Conservation (phyloP, 2,113 vertebrate species). For the Cephalopterus ornatus region DNA sequence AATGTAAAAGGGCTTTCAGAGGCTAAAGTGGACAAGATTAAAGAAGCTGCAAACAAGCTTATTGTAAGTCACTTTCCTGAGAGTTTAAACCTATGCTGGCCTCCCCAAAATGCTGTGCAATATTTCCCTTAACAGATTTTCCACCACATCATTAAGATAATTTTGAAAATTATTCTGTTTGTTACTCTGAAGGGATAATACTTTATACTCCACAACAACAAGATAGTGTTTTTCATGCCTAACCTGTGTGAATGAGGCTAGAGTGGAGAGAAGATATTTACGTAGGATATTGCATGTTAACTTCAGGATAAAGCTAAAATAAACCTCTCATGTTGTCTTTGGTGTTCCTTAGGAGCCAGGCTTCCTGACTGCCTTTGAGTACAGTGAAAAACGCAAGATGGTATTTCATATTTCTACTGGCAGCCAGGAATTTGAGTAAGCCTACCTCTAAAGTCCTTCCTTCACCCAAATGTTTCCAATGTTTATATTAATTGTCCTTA, state of each 20-base stretch:
- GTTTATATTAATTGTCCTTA: neutral
- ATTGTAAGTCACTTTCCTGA: slow-evolving; percentile 76
- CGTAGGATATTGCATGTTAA: neutral
- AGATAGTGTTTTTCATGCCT: neutral
- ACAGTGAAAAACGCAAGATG: slow-evolving; percentile 90
- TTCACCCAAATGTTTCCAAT: neutral
- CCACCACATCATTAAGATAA: neutral
- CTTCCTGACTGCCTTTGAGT: slow-evolving; percentile 94
- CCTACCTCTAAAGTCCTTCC: slow-evolving; percentile 13
- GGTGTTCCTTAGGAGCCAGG: slow-evolving; percentile 81
- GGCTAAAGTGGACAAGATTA: slow-evolving; percentile 98
- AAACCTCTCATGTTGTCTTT: neutral
- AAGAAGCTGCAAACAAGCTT: slow-evolving; percentile 96
- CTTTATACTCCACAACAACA: neutral
- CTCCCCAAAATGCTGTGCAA: neutral
- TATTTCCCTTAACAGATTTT: neutral
- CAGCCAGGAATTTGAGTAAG: slow-evolving; percentile 97
- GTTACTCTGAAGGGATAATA: neutral
- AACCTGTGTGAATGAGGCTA: neutral
- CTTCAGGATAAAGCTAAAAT: neutral
- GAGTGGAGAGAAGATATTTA: neutral
- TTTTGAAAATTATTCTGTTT: neutral
- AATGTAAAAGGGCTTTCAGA: slow-evolving; percentile 97
- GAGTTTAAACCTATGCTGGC: neutral
- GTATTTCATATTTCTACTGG: slow-evolving; percentile 95